phyloP scores from a whole-genome alignment of 2,888 invertebrate genomes.

The Ennomos fuscantarius region DNA sequence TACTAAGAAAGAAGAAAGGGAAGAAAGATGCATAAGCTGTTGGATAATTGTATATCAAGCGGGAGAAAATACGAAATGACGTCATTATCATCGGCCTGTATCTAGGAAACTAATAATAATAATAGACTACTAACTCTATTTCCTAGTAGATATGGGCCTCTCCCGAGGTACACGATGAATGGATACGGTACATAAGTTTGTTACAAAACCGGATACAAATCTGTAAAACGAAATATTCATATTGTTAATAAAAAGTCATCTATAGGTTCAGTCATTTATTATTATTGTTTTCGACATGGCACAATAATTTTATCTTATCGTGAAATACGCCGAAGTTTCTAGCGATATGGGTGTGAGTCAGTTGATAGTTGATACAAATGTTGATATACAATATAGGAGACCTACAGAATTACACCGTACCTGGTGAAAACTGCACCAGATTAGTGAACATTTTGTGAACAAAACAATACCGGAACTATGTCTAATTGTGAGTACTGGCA shows the following conservation, averaged over 20 bases:
- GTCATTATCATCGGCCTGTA: too few relatives aligned
- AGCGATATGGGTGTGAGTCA: constrained; percentile 51
- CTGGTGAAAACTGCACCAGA: constrained; percentile 11
- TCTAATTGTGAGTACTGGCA: constrained; percentile 49
- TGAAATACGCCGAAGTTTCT: constrained; percentile 42
- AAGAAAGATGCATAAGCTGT: too few relatives aligned
- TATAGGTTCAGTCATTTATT: not conserved
- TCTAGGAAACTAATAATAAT: too few relatives aligned
- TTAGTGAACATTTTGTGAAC: constrained; percentile 12
- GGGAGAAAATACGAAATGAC: too few relatives aligned
- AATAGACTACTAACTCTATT: too few relatives aligned
- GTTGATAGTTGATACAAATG: constrained; percentile 45
- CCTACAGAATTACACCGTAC: constrained; percentile 18
- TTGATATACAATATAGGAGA: constrained; percentile 42
- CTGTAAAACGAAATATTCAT: too few relatives aligned
- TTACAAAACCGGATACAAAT: too few relatives aligned
- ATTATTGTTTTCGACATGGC: constrained; percentile 13
- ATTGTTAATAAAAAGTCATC: not conserved
- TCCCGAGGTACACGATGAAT: too few relatives aligned
- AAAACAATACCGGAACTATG: constrained; percentile 39
- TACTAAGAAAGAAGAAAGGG: too few relatives aligned
- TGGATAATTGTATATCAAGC: too few relatives aligned
- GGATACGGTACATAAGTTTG: too few relatives aligned
- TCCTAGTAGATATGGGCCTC: too few relatives aligned
- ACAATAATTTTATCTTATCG: constrained; percentile 51